These are phyloP conservation scores for Sula dactylatra DNA, from an alignment of 2,113 vertebrate species.

Conservation along the genomic window DNA sequence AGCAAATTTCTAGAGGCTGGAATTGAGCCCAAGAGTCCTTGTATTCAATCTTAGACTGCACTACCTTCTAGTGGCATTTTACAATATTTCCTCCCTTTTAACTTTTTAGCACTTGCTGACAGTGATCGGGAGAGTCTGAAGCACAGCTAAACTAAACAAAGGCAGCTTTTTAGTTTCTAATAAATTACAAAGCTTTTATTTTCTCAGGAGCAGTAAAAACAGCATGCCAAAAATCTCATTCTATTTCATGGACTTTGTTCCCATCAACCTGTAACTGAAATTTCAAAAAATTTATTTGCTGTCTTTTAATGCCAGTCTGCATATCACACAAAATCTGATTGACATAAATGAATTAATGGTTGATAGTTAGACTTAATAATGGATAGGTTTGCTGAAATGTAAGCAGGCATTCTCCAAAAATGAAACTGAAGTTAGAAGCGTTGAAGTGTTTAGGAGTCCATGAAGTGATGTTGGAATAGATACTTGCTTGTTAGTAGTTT, in stretches of 20 bases:
- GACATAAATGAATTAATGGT: not conserved
- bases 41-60: not conserved
- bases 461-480: not conserved
- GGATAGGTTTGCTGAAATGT: not conserved
- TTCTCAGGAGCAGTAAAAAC: not conserved
- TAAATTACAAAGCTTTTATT: not conserved
- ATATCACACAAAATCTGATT: not conserved
- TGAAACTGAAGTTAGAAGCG: not conserved
- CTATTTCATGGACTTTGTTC: not conserved
- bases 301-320: not conserved
- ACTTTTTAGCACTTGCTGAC: not conserved
- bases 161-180: not conserved
- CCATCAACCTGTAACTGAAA: not conserved
- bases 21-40: not conserved
- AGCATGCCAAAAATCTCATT: not conserved
- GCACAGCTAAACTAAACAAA: not conserved
- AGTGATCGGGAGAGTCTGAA: not conserved
- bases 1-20: not conserved
- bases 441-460: not conserved
- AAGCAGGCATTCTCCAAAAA: not conserved
- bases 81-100: not conserved
- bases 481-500: not conserved
- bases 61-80: conserved; percentile 7
- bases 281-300: not conserved
- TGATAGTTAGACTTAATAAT: not conserved